Percentiles rank a stretch among this genome's conserved stretches.
Conservation (phyloP, 2,797 vertebrate genomes). For the Zalophus californianus region DNA sequence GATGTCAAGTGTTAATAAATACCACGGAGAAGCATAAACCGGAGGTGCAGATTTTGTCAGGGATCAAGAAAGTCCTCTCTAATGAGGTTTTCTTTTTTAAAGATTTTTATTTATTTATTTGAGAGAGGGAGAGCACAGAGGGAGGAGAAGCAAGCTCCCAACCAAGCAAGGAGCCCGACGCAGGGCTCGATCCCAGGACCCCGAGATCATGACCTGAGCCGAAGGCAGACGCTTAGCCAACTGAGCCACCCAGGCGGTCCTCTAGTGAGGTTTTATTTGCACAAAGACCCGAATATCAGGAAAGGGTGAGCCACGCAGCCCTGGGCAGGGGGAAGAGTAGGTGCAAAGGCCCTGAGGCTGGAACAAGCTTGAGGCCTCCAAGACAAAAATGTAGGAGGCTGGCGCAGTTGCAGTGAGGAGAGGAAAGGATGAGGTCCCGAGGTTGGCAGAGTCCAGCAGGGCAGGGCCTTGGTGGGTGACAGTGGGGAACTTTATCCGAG, state of each 20-base stretch:
- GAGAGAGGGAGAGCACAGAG: background rate
- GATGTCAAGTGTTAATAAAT: background rate
- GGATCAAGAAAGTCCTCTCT: background rate
- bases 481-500: background rate
- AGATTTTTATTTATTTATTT: background rate
- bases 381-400: background rate
- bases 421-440: fast-evolving
- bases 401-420: fast-evolving
- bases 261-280: background rate
- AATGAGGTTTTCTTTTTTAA: background rate
- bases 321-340: background rate
- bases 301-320: background rate
- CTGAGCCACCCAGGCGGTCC: no score
- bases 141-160: background rate
- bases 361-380: background rate
- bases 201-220: background rate
- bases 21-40: background rate
- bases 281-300: background rate
- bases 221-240: no score
- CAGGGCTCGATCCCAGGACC: background rate
- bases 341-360: background rate
- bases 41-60: background rate
- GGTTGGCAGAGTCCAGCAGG: background rate
- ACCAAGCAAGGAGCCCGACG: background rate
- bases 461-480: background rate